A percentile compares a stretch with the other conserved stretches of the same genome.
Evolutionary conservation across 2,113 vertebrate species (phyloP).

Genomic region (Oncorhynchus clarkii): DNA sequence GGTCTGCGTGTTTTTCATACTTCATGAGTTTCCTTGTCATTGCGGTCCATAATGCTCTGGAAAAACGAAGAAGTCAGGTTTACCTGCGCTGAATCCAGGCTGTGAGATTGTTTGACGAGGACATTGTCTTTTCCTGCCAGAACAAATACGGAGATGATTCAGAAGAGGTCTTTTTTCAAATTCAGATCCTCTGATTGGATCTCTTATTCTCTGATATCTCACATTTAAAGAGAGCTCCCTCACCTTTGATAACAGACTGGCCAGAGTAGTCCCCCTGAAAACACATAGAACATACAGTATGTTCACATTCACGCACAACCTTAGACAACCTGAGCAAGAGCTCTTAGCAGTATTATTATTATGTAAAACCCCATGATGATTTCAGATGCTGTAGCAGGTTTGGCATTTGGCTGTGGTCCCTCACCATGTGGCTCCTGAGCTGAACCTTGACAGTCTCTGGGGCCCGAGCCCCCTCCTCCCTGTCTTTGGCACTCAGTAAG

Average conservation of each 20-base stretch:
- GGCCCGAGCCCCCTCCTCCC: constrained; percentile 82
- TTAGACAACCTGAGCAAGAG: not conserved
- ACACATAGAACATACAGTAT: constrained; percentile 23
- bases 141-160: constrained; percentile 32
- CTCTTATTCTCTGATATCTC: not conserved
- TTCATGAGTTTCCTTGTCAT: no score
- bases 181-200: not conserved
- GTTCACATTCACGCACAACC: not conserved
- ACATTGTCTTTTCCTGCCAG: constrained; percentile 86
- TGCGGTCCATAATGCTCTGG: no score
- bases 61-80: not conserved
- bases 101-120: constrained; percentile 81
- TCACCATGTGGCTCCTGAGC: constrained; percentile 84
- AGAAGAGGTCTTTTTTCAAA: not conserved
- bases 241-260: constrained; percentile 79
- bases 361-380: not conserved
- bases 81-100: constrained; percentile 83
- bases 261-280: constrained; percentile 75
- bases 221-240: constrained; percentile 10
- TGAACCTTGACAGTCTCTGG: constrained; percentile 87
- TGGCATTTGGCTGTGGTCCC: constrained; percentile 26
- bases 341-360: not conserved
- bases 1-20: not conserved
- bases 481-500: constrained; percentile 80
- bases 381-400: not conserved